Conservation (phyloP, 2,888 invertebrate genomes). For the Melieria crassipennis region DNA sequence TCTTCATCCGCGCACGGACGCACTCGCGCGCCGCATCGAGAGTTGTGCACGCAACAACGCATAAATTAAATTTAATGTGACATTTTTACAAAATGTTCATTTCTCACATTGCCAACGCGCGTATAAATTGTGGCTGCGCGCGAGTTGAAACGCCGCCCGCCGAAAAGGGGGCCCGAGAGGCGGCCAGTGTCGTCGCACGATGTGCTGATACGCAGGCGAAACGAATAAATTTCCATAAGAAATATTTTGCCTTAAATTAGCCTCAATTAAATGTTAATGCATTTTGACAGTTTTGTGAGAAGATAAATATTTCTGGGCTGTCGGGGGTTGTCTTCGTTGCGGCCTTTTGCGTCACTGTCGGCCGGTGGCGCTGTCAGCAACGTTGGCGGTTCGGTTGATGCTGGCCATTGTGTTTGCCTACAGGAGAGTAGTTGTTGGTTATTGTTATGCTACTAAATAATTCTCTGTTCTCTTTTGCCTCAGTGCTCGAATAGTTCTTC, state of each 20-base stretch:
- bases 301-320: constrained; percentile 31
- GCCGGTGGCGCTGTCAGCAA: neutral
- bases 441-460: no score
- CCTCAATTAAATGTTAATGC: constrained; percentile 66
- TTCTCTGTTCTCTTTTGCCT: no score
- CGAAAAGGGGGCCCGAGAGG: constrained; percentile 17
- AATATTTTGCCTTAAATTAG: constrained; percentile 61
- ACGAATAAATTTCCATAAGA: constrained; percentile 47
- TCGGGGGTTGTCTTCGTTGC: no score
- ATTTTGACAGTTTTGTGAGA: constrained; percentile 62
- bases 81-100: constrained; percentile 64
- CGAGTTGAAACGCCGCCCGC: neutral
- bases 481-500: no score
- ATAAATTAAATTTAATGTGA: constrained; percentile 64
- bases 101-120: constrained; percentile 57
- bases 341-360: neutral
- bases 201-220: constrained; percentile 3
- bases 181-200: neutral
- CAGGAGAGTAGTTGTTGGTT: no score
- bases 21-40: constrained; percentile 56
- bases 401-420: no score
- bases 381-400: neutral
- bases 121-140: constrained; percentile 22
- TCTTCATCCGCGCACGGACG: constrained; percentile 40
- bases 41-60: constrained; percentile 46